Percentiles rank a stretch among this genome's conserved stretches.
Evolutionary conservation across 2,113 vertebrate genomes (phyloP).

Genomic region (Eubucco bourcierii): DNA sequence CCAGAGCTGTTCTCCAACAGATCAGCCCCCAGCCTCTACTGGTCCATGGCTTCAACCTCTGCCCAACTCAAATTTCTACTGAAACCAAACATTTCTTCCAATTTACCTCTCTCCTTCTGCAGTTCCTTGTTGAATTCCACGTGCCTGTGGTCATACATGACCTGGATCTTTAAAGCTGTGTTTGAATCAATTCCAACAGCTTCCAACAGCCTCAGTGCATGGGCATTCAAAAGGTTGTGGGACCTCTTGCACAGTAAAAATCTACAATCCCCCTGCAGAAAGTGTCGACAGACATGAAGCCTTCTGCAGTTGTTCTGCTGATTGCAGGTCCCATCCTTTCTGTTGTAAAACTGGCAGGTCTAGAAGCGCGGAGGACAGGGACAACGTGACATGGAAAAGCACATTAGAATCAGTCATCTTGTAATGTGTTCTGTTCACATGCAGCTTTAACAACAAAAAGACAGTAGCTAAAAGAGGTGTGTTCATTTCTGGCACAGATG

Average conservation of each 20-base stretch:
- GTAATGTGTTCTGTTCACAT: neutral
- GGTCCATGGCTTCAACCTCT: neutral
- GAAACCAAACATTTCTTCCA: neutral
- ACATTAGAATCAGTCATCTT: neutral
- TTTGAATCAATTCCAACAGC: constrained; percentile 31
- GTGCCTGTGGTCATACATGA: constrained; percentile 58
- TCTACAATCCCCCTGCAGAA: constrained; percentile 69
- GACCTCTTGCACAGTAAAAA: constrained; percentile 63
- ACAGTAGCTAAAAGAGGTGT: neutral
- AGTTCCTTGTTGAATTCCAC: constrained; percentile 1
- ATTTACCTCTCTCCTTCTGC: constrained; percentile 41
- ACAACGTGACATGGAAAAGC: neutral
- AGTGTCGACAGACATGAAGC: constrained; percentile 76
- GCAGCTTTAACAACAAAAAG: neutral
- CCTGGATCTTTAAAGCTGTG: constrained; percentile 66
- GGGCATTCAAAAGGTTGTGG: constrained; percentile 60
- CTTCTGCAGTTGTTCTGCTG: constrained; percentile 62
- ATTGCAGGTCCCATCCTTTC: constrained; percentile 40
- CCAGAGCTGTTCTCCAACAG: no score
- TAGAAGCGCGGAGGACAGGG: neutral
- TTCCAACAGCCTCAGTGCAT: constrained; percentile 20
- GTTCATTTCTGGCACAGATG: neutral
- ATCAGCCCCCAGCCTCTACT: no score
- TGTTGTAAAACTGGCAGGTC: constrained; percentile 74
- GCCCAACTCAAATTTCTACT: neutral